These are phyloP conservation scores for Atractosteus spatula DNA, from an alignment of 2,113 vertebrate species.

Conservation along the genomic window DNA sequence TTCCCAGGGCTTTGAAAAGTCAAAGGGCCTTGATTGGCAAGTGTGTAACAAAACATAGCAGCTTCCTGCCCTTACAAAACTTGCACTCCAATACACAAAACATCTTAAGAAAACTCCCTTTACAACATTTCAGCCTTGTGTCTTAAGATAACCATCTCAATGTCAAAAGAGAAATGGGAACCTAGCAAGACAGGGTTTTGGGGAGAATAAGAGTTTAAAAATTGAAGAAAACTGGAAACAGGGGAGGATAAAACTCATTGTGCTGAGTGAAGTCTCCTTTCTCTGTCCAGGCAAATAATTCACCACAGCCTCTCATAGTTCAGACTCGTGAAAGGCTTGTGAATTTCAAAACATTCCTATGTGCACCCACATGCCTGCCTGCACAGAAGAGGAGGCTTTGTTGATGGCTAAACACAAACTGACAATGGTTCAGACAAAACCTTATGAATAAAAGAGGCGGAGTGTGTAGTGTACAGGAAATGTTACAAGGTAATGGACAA, in stretches of 20 bases:
- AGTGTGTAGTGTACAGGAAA: background rate
- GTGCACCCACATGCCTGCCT: background rate
- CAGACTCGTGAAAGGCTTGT: slow-evolving; percentile 15
- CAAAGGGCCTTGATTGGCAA: background rate
- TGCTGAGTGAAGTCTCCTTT: background rate
- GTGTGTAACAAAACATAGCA: slow-evolving; percentile 7
- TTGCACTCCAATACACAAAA: slow-evolving; percentile 46
- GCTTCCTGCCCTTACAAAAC: slow-evolving; percentile 56
- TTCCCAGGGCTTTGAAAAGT: background rate
- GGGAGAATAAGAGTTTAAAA: too few relatives aligned
- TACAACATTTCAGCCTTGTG: background rate
- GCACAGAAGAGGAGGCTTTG: background rate
- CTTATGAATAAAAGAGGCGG: background rate
- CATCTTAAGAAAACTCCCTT: slow-evolving; percentile 29
- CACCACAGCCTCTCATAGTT: background rate
- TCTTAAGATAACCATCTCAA: background rate
- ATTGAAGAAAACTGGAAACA: too few relatives aligned
- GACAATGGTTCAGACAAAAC: background rate
- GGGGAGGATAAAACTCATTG: too few relatives aligned
- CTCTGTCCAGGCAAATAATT: slow-evolving; percentile 6
- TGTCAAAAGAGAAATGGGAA: background rate
- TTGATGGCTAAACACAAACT: slow-evolving; percentile 8
- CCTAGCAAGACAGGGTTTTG: background rate
- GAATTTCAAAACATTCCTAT: slow-evolving; percentile 14
- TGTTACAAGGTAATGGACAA: background rate